A percentile compares a stretch with the other conserved stretches of the same genome.
These are phyloP conservation scores for Pristionchus mayeri DNA, from an alignment of 2,888 invertebrate species.

Conservation along the genomic window DNA sequence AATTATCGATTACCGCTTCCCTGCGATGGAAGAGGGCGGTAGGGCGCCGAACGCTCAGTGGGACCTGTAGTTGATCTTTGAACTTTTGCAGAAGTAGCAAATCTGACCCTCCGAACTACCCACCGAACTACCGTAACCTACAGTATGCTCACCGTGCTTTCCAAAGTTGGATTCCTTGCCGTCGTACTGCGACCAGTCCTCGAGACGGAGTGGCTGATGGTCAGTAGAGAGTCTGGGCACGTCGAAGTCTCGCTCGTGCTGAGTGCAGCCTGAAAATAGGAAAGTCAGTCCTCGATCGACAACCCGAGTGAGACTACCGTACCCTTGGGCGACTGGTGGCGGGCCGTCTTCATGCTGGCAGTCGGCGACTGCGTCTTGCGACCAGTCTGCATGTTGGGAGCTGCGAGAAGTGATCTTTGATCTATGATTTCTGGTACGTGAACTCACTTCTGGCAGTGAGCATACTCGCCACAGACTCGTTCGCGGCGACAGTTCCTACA, in stretches of 20 bases:
- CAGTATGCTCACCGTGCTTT: background rate
- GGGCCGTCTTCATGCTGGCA: background rate
- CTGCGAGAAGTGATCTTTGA: background rate
- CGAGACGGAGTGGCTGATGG: background rate
- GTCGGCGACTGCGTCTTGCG: background rate
- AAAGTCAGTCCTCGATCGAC: no score
- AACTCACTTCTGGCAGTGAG: constrained; percentile 22
- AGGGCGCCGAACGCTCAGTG: background rate
- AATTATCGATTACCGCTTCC: background rate
- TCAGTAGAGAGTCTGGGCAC: background rate
- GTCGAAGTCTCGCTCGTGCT: no score
- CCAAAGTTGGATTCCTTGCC: background rate
- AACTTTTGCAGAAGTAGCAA: no score
- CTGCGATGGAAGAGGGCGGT: background rate
- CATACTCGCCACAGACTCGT: background rate
- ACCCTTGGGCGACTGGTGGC: background rate
- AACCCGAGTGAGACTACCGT: no score
- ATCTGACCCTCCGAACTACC: no score
- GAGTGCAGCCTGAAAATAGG: no score
- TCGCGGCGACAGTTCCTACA: background rate
- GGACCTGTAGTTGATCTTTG: background rate
- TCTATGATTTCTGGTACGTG: background rate
- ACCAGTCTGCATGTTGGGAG: background rate
- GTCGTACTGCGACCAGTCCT: background rate
- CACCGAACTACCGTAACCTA: no score